phyloP scores from a whole-genome alignment of 2,113 vertebrate genomes.

The Rhizomys pruinosus region DNA sequence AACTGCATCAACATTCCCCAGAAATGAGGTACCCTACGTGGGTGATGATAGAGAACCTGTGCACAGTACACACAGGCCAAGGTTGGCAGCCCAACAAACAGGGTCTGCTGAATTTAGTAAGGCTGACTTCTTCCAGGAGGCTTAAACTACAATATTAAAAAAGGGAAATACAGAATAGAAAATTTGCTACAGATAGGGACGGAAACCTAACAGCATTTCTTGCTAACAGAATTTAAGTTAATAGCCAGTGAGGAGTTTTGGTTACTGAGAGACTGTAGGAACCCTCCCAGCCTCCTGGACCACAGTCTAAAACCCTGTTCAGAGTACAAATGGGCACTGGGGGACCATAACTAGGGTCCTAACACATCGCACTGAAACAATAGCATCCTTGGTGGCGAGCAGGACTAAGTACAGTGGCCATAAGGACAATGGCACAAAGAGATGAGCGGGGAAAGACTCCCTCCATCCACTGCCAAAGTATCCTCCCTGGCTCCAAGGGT shows the following conservation, averaged over 20 bases:
- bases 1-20: not conserved
- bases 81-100: not conserved
- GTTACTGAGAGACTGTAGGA: not conserved
- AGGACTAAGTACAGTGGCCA: not conserved
- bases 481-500: not conserved
- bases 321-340: no score
- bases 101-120: not conserved
- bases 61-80: slow-evolving; percentile 62
- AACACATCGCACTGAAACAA: not conserved
- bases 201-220: not conserved
- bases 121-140: not conserved
- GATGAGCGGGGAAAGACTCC: not conserved
- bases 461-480: fast-evolving
- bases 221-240: not conserved
- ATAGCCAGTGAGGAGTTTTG: not conserved
- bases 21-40: not conserved
- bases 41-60: not conserved
- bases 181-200: not conserved
- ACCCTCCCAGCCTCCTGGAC: not conserved
- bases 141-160: not conserved
- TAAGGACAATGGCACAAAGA: no score
- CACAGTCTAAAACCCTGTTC: not conserved
- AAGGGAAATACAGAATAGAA: not conserved
- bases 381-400: fast-evolving
- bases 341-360: not conserved